Evolutionary conservation across 2,797 vertebrate genomes (phyloP), one percentile per base, ranked within the genome.

Genomic region (Typhlichthys eigenmanni): DNA sequence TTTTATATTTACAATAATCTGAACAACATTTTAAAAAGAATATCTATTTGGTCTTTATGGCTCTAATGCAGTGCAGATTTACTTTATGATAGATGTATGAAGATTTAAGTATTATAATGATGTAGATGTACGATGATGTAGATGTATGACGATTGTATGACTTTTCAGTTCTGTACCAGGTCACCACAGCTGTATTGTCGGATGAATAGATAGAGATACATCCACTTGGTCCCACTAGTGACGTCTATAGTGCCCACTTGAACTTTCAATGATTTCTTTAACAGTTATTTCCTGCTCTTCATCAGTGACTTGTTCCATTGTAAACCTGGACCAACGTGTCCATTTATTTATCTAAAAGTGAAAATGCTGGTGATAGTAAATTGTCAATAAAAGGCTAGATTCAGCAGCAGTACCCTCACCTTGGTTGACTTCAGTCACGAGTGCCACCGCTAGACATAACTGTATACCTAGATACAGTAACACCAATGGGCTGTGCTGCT

Each of bases 401-500:
- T 81, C 60, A 70, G 57, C 75, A 71, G 61, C 24, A 32, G 38
- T 14, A 16, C 53, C 13, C 58, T 54, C 69, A 73, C 63, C 66
- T 9, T 12, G 60, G 29, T 68, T 48, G 54, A 58, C 24, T 24
- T 24, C 24, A 24, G 24, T 24, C 3, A 24, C 48, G 47, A 48
- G 60, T 69, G 64, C 63, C 71, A 79, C 68, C 72, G 68, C 69
- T 72, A 72, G 78, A 76, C 66, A 70, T 48, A 71, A 66, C 55
- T 71, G 60, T 79, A 64, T 75, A 65, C 71, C 68, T 66, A 58
- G 66, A 83, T 78, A 60, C 52, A 61, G 71, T 75, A 79, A 82
- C 57, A 64, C 69, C 61, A 66, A 63, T 4, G 55, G 62, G 81
- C 82, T 75, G 16, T 58, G 66, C 69, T 69, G 75, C 77, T 78